Conservation (phyloP, 1,140 invertebrate genomes). For the Lucilia sericata region DNA sequence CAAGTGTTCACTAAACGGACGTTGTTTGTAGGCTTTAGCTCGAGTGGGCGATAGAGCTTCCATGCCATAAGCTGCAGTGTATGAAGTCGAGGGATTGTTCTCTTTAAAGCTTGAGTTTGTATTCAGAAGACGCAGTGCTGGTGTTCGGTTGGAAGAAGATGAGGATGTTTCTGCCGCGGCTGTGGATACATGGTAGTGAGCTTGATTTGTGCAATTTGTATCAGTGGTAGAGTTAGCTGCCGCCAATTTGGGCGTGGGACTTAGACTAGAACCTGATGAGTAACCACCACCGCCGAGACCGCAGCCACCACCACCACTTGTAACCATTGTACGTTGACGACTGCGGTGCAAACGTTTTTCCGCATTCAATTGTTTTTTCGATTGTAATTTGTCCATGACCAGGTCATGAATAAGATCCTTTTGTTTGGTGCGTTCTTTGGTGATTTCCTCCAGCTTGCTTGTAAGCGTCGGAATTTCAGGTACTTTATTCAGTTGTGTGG, state of each 20-base stretch:
- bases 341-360: constrained; percentile 71
- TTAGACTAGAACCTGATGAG: constrained; percentile 52
- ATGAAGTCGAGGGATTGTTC: constrained; percentile 54
- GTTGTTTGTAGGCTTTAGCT: constrained; percentile 50
- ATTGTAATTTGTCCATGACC: constrained; percentile 81
- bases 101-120: constrained; percentile 42
- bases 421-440: constrained; percentile 76
- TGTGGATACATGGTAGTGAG: constrained; percentile 63
- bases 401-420: constrained; percentile 81
- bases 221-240: constrained; percentile 57
- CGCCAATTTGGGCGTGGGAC: constrained; percentile 61
- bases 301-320: constrained; percentile 61
- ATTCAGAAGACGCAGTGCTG: background rate
- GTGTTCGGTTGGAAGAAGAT: constrained; percentile 22
- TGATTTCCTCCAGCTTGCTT: constrained; percentile 73
- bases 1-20: constrained; percentile 62
- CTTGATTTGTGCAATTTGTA: constrained; percentile 61
- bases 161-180: constrained; percentile 48
- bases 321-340: constrained; percentile 62
- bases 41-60: constrained; percentile 36
- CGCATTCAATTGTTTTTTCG: constrained; percentile 75
- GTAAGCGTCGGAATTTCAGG: constrained; percentile 62
- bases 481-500: constrained; percentile 55
- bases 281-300: constrained; percentile 28
- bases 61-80: constrained; percentile 57